Conservation (phyloP, 2,797 vertebrate genomes). For the Parauchenoglanis ngamensis region DNA sequence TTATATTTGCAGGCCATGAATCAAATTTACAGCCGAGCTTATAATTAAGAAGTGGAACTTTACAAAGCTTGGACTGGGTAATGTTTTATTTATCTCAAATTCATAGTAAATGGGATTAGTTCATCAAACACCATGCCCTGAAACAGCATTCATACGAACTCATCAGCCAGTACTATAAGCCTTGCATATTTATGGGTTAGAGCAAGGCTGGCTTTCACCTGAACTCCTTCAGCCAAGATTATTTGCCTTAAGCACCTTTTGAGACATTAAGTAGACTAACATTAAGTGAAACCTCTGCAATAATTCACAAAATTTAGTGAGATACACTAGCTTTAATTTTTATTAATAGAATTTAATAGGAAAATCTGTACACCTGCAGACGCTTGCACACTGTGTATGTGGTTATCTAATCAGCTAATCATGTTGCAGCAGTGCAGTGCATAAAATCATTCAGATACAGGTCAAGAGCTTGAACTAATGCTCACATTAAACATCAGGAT, state of each 20-base stretch:
- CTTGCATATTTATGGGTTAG: neutral
- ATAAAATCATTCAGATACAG: no score
- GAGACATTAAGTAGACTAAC: neutral
- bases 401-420: neutral
- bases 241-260: neutral
- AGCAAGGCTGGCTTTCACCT: neutral
- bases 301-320: neutral
- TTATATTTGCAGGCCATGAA: slow-evolving; percentile 24
- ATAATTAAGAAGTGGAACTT: slow-evolving; percentile 52
- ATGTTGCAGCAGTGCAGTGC: neutral
- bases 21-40: slow-evolving; percentile 46
- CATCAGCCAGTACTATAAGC: slow-evolving; percentile 5
- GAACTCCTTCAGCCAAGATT: neutral
- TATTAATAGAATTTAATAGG: neutral
- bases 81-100: slow-evolving; percentile 46
- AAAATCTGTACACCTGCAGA: neutral
- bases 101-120: slow-evolving; percentile 40
- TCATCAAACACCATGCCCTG: slow-evolving; percentile 17
- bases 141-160: neutral
- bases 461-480: neutral
- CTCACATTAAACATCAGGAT: neutral
- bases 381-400: neutral
- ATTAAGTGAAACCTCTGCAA: neutral
- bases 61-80: slow-evolving; percentile 39
- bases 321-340: neutral